Evolutionary conservation across 2,797 vertebrate species (phyloP), one percentile per base, ranked within the genome.

Genomic region (Enteromius fasciolatus): DNA sequence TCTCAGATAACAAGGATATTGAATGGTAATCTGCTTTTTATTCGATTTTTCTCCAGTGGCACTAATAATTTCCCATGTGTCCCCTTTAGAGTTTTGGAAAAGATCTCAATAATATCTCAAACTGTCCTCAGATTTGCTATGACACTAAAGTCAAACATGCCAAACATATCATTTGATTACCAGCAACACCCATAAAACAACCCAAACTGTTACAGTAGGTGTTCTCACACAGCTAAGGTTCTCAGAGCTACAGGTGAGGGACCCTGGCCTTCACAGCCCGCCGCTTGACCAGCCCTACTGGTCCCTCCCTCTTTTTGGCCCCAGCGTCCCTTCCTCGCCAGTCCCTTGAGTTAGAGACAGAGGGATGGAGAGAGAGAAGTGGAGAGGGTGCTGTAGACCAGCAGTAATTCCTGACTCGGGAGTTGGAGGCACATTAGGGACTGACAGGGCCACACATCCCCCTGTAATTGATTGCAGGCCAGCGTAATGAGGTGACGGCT

Each of bases 401-500:
- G 83, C 86, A 87, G 78, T 90, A 89, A 89, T 88, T 89, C 84
- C 82, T 86, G 86, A 81, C 86, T 79, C 81, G 46, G 81, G 82
- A 44, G 87, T 88, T 87, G 63, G 88, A 86, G 83, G 84, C 75
- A 86, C 89, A 88, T 89, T 90, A 89, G 74, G 81, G 84, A 46
- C 39, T 88, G 87, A 88, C 88, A 86, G 87, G 89, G 86, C 89
- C 87, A 90, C 90, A 86, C 87, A 85, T 83, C 87, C 85, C 84
- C 83, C 75, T 88, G 86, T 89, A 88, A 92, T 90, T 91, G 90
- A 92, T 91, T 86, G 89, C 85, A 64, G 85, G 86, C 68, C 68
- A 69, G 83, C 80, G 90, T 92, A 91, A 92, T 90, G 91, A 93
- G 92, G 91, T 90, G 91, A 91, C 78, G 88, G 91, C 91, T 92